These are phyloP conservation scores for Denticeps clupeoides DNA, from an alignment of 2,797 vertebrate species.

Conservation along the genomic window DNA sequence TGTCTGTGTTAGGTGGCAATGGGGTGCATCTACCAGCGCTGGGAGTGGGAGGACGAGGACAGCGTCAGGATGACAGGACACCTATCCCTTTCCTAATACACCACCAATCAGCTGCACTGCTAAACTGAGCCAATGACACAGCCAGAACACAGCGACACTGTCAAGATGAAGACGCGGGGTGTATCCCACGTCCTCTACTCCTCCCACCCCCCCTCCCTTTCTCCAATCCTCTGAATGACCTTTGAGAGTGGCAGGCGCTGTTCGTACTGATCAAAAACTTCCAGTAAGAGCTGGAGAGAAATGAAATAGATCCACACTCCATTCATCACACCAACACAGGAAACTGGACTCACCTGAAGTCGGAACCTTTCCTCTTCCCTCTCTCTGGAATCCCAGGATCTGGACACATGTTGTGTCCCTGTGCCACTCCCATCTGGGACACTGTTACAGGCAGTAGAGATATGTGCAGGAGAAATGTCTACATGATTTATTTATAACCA, in stretches of 20 bases:
- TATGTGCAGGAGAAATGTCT: not conserved
- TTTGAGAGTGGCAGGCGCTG: conserved; percentile 25
- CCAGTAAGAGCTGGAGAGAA: conserved; percentile 29
- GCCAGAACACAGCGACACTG: not conserved
- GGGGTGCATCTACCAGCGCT: conserved; percentile 34
- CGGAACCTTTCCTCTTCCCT: conserved; percentile 95
- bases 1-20: conserved; percentile 40
- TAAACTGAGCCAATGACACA: not conserved
- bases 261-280: conserved; percentile 30
- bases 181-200: not conserved
- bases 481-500: no score
- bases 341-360: conserved; percentile 80
- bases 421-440: conserved; percentile 96
- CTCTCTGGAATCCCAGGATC: conserved; percentile 94
- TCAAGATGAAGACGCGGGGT: not conserved
- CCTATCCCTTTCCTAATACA: conserved; percentile 2
- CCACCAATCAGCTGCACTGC: not conserved
- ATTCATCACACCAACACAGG: conserved; percentile 20
- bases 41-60: not conserved
- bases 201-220: not conserved
- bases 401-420: conserved; percentile 98
- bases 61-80: conserved; percentile 25
- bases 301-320: conserved; percentile 23
- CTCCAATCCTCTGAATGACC: conserved; percentile 16
- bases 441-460: conserved; percentile 57